Conservation (phyloP, 2,113 vertebrate species). For the Elachura formosa region DNA sequence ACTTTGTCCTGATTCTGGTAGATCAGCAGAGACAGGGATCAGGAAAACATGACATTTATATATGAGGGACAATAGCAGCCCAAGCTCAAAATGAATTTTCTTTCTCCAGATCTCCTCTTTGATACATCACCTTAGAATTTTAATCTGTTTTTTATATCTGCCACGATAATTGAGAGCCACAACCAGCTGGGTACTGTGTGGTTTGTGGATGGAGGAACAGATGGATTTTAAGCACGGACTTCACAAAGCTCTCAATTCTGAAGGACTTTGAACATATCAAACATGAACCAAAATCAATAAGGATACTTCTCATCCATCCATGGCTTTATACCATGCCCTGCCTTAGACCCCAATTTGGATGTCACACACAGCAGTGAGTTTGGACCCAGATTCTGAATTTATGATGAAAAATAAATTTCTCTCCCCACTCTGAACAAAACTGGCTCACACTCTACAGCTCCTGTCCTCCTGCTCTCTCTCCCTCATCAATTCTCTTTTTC, state of each 20-base stretch:
- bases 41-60: neutral
- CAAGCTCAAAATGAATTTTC: neutral
- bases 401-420: neutral
- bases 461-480: neutral
- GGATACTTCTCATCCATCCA: neutral
- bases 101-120: neutral
- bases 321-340: neutral
- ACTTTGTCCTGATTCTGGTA: neutral
- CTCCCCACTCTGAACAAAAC: neutral
- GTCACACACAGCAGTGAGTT: neutral
- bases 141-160: neutral
- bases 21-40: neutral
- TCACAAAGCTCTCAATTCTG: neutral
- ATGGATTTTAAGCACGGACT: neutral
- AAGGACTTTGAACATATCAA: neutral
- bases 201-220: neutral
- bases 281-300: neutral
- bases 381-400: neutral
- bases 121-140: neutral
- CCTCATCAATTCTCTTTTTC: conserved; percentile 19
- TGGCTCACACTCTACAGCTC: neutral
- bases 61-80: neutral
- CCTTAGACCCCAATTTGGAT: neutral
- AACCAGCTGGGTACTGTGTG: neutral
- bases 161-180: neutral